These are phyloP conservation scores for Caenorhabditis zanzibari DNA, from an alignment of 2,888 invertebrate species.

Conservation along the genomic window DNA sequence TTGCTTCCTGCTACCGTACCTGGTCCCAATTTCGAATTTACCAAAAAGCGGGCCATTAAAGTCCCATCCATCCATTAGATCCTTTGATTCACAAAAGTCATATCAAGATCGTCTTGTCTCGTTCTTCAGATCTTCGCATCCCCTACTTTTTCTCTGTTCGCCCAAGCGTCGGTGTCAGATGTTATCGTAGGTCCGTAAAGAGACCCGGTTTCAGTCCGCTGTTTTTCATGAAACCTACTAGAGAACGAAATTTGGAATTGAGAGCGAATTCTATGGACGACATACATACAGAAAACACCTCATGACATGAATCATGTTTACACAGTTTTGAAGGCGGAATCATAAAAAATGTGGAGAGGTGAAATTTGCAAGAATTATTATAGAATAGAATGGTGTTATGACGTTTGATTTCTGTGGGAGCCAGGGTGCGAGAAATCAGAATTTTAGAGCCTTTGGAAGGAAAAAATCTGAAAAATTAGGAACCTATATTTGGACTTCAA, in stretches of 20 bases:
- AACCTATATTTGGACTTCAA: background rate
- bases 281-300: too few relatives aligned
- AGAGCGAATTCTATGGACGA: slow-evolving; percentile 7
- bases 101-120: slow-evolving; percentile 28
- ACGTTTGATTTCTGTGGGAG: background rate
- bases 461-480: too few relatives aligned
- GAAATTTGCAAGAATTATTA: background rate
- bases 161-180: slow-evolving; percentile 31
- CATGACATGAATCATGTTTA: slow-evolving; percentile 35
- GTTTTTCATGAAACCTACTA: slow-evolving; percentile 30
- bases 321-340: slow-evolving; percentile 8
- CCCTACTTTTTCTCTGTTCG: slow-evolving; percentile 28
- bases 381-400: background rate
- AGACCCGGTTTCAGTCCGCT: slow-evolving; percentile 34
- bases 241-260: background rate
- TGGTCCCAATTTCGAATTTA: background rate
- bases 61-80: background rate
- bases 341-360: slow-evolving; percentile 22
- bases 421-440: too few relatives aligned
- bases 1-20: background rate
- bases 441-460: too few relatives aligned
- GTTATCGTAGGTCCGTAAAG: slow-evolving; percentile 14
- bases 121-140: slow-evolving; percentile 21
- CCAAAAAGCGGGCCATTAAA: background rate
- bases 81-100: slow-evolving; percentile 16